Evolutionary conservation across 1,140 invertebrate genomes (phyloP).

Genomic region (Heliconius melpomene): DNA sequence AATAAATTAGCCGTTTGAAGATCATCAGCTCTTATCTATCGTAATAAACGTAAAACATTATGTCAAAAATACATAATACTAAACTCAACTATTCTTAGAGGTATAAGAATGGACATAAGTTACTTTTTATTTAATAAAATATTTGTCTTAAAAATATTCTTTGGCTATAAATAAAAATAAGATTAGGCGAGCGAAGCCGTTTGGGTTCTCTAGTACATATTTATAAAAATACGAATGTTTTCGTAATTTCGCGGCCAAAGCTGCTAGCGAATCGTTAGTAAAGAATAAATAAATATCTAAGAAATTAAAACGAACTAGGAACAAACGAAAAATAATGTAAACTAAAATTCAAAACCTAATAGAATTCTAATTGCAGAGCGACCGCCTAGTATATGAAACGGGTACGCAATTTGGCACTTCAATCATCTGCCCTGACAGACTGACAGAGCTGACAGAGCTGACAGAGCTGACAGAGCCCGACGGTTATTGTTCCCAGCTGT

Average conservation of each 20-base stretch:
- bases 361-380: conserved; percentile 22
- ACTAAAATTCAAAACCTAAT: not conserved
- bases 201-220: too few relatives aligned
- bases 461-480: conserved; percentile 24
- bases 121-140: too few relatives aligned
- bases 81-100: too few relatives aligned
- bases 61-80: too few relatives aligned
- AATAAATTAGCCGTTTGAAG: too few relatives aligned
- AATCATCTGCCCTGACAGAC: conserved; percentile 31
- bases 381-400: not conserved
- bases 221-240: too few relatives aligned
- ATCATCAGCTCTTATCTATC: too few relatives aligned
- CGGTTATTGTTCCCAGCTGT: conserved; percentile 39
- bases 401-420: conserved; percentile 29
- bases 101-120: too few relatives aligned
- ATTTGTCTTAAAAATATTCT: too few relatives aligned
- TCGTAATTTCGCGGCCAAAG: not conserved
- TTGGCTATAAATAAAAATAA: too few relatives aligned
- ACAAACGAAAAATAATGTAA: not conserved
- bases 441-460: conserved; percentile 20
- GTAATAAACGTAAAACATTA: too few relatives aligned
- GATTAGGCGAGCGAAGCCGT: too few relatives aligned
- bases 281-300: not conserved
- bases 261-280: not conserved
- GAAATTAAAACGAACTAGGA: not conserved